A percentile compares a stretch with the other conserved stretches of the same genome.
These are phyloP conservation scores for Phalacrocorax aristotelis DNA, from an alignment of 2,113 vertebrate genomes.

Conservation along the genomic window DNA sequence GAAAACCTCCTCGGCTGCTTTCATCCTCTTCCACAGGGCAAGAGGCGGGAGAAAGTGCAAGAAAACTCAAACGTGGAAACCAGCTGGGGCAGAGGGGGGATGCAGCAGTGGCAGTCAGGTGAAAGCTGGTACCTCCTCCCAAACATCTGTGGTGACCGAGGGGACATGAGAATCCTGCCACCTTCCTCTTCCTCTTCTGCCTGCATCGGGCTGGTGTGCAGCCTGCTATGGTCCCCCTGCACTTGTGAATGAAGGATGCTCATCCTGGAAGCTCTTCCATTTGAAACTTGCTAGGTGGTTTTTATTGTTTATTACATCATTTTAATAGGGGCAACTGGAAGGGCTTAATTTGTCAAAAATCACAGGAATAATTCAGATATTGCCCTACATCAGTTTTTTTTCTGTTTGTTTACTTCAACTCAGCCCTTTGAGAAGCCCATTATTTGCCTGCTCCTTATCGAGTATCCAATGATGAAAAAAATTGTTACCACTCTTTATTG, in stretches of 20 bases:
- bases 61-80: background rate
- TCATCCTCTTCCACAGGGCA: background rate
- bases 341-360: background rate
- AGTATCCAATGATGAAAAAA: slow-evolving; percentile 18
- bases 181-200: background rate
- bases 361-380: background rate
- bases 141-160: background rate
- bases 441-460: background rate
- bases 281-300: background rate
- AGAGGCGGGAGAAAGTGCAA: background rate
- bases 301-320: background rate
- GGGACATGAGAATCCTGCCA: background rate
- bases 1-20: background rate
- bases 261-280: background rate
- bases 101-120: background rate
- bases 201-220: background rate
- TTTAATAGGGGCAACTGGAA: background rate
- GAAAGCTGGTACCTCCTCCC: background rate
- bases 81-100: fast-evolving
- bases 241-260: background rate
- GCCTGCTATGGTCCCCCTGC: background rate
- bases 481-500: background rate
- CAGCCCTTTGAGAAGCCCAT: background rate
- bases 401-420: background rate
- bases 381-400: background rate